Conservation (phyloP, 2,113 vertebrate genomes). For the Microcebus tavaratra region DNA sequence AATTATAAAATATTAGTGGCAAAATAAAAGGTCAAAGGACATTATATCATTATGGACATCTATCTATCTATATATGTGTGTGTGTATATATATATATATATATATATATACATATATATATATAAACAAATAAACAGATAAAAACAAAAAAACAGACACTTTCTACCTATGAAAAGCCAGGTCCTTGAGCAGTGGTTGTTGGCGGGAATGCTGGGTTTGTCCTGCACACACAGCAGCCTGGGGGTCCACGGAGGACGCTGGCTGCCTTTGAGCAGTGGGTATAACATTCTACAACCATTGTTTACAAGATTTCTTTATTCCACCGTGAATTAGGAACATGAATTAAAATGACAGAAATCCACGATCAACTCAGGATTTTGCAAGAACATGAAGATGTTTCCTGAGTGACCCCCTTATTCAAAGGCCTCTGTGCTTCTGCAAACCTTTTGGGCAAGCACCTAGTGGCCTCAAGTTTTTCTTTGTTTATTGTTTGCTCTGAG, state of each 20-base stretch:
- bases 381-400: background rate
- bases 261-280: slow-evolving; percentile 54
- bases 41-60: background rate
- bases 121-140: background rate
- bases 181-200: slow-evolving; percentile 53
- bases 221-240: background rate
- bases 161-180: background rate
- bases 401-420: background rate
- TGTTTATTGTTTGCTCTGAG: background rate
- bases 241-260: background rate
- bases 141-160: background rate
- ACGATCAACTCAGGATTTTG: slow-evolving; percentile 43
- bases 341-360: slow-evolving; percentile 52
- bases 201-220: slow-evolving; percentile 73
- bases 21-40: slow-evolving; percentile 42
- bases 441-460: background rate
- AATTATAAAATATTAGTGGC: background rate
- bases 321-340: slow-evolving; percentile 53
- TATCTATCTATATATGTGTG: background rate
- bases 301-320: slow-evolving; percentile 71
- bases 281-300: background rate
- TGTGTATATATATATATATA: too few species aligned
- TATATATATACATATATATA: too few species aligned
- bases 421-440: background rate
- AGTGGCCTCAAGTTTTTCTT: background rate